phyloP scores from a whole-genome alignment of 2,113 vertebrate species.

The Alethe diademata region DNA sequence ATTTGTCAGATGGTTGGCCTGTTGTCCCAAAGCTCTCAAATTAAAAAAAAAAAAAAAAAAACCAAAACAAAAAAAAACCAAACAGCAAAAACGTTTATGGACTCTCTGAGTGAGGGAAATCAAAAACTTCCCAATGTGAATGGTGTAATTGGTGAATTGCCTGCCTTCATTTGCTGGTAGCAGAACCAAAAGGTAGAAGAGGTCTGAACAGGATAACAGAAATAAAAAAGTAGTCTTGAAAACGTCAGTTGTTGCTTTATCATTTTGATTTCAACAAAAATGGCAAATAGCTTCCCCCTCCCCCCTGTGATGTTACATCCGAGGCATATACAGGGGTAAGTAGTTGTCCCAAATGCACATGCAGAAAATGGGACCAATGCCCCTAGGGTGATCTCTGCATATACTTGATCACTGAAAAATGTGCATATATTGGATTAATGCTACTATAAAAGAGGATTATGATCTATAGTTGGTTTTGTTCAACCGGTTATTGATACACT shows the following conservation, averaged over 20 bases:
- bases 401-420: neutral
- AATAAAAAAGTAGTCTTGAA: neutral
- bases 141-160: neutral
- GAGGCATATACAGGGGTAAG: neutral
- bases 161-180: neutral
- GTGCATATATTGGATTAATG: neutral
- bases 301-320: fast-evolving
- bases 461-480: neutral
- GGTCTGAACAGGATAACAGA: neutral
- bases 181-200: neutral
- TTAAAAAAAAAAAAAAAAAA: neutral
- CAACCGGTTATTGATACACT: neutral
- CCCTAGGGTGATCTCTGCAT: neutral
- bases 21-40: neutral
- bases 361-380: neutral
- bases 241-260: neutral
- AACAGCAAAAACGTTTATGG: neutral
- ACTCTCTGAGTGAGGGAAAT: neutral
- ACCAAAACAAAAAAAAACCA: too few species aligned
- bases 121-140: neutral
- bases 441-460: neutral
- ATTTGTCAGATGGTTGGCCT: neutral
- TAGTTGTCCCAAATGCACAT: neutral
- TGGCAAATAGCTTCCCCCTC: neutral
- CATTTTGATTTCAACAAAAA: neutral